phyloP scores from a whole-genome alignment of 1,140 invertebrate genomes.

The Drosophila miranda region DNA sequence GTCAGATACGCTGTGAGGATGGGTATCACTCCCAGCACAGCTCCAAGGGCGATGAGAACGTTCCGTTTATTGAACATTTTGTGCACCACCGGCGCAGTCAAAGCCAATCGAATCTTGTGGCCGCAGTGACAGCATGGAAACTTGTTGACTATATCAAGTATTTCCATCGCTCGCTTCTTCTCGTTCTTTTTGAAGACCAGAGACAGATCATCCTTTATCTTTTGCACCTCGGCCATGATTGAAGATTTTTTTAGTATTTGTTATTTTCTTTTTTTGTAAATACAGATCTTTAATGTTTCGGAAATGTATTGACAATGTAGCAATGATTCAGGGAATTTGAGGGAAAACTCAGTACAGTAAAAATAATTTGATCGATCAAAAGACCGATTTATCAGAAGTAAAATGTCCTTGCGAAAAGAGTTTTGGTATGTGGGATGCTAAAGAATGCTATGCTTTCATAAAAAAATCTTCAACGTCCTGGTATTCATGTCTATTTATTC shows the following conservation, averaged over 20 bases:
- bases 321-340: too few species aligned
- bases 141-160: constrained; percentile 29
- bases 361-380: neutral
- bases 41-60: neutral
- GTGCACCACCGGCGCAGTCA: too few species aligned
- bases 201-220: constrained; percentile 30
- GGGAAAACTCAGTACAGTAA: neutral
- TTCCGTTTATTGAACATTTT: neutral
- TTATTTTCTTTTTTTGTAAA: too few species aligned
- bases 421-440: too few species aligned
- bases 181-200: constrained; percentile 32
- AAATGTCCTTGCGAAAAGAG: too few species aligned
- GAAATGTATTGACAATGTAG: too few species aligned
- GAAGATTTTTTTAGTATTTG: neutral
- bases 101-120: constrained; percentile 20
- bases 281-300: too few species aligned
- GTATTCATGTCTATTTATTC: too few species aligned
- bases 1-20: constrained; percentile 7
- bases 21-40: constrained; percentile 21
- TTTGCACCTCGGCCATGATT: constrained; percentile 39
- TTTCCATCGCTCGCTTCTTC: neutral
- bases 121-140: constrained; percentile 56
- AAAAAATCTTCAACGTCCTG: too few species aligned
- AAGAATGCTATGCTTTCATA: too few species aligned
- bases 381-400: too few species aligned